phyloP scores from a whole-genome alignment of 2,797 vertebrate genomes.

The Eulemur rubriventer region DNA sequence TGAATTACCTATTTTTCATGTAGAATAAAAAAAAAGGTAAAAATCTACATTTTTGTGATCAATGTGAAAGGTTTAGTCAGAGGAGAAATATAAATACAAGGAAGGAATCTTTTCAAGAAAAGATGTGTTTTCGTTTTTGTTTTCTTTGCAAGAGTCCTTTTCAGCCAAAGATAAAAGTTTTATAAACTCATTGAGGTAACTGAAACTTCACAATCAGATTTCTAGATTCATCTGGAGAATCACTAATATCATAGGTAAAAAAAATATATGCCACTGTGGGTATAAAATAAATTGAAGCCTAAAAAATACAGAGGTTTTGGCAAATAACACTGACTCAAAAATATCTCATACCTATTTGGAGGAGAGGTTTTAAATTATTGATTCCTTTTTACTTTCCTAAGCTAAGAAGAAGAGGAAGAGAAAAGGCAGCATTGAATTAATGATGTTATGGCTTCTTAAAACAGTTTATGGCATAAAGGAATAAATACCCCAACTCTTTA shows the following conservation, averaged over 20 bases:
- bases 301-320: background rate
- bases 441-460: slow-evolving; percentile 17
- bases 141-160: slow-evolving; percentile 76
- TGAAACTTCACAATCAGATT: slow-evolving; percentile 74
- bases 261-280: slow-evolving; percentile 21
- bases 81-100: slow-evolving; percentile 47
- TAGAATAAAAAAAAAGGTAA: background rate
- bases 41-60: slow-evolving; percentile 30
- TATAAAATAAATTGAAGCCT: slow-evolving; percentile 25
- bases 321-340: slow-evolving; percentile 31
- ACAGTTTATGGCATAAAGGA: background rate
- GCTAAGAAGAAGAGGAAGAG: slow-evolving; percentile 7
- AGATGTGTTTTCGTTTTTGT: slow-evolving; percentile 45
- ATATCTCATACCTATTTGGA: background rate
- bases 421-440: background rate
- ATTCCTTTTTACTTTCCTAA: slow-evolving; percentile 32
- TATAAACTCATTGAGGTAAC: slow-evolving; percentile 63
- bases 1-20: slow-evolving; percentile 37
- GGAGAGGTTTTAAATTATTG: background rate
- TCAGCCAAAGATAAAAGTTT: slow-evolving; percentile 77
- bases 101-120: slow-evolving; percentile 74
- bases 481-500: background rate
- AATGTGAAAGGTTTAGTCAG: background rate
- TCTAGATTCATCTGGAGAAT: background rate
- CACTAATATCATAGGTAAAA: slow-evolving; percentile 61